phyloP scores from a whole-genome alignment of 2,113 vertebrate species.

The Vulpes vulpes region DNA sequence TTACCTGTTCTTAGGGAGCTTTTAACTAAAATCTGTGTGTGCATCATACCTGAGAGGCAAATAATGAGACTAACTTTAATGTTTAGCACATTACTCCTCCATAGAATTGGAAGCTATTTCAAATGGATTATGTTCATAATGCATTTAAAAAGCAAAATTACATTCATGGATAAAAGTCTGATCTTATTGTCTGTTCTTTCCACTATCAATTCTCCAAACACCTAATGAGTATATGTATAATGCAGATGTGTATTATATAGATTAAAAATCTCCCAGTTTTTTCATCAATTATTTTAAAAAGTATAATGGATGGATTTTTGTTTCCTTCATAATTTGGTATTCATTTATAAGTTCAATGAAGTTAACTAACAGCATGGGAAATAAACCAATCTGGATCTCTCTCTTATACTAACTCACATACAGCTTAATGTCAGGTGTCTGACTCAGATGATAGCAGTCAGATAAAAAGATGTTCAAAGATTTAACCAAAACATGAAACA shows the following conservation, averaged over 20 bases:
- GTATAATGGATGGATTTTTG: slow-evolving; percentile 33
- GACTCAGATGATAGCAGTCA: slow-evolving; percentile 56
- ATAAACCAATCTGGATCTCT: not conserved
- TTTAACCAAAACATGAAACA: not conserved
- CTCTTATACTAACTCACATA: not conserved
- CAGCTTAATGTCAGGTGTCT: slow-evolving; percentile 32
- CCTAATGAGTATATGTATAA: not conserved
- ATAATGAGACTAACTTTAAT: slow-evolving; percentile 69
- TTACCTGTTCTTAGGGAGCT: slow-evolving; percentile 83
- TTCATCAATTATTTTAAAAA: slow-evolving; percentile 62
- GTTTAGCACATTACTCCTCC: slow-evolving; percentile 69
- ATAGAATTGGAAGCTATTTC: slow-evolving; percentile 66
- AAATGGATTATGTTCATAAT: slow-evolving; percentile 66
- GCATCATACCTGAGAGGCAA: slow-evolving; percentile 64
- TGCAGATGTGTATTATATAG: slow-evolving; percentile 15
- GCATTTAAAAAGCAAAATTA: slow-evolving; percentile 63
- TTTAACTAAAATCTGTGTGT: slow-evolving; percentile 77
- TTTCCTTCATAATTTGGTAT: slow-evolving; percentile 53
- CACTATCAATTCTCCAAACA: not conserved
- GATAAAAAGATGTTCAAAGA: slow-evolving; percentile 53
- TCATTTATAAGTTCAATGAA: slow-evolving; percentile 56
- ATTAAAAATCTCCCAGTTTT: slow-evolving; percentile 48
- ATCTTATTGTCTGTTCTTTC: slow-evolving; percentile 65
- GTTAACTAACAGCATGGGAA: slow-evolving; percentile 56
- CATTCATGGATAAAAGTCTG: slow-evolving; percentile 69